A percentile compares a stretch with the other conserved stretches of the same genome.
Evolutionary conservation across 2,888 invertebrate species (phyloP).

Genomic region (Epirrhoe alternata): DNA sequence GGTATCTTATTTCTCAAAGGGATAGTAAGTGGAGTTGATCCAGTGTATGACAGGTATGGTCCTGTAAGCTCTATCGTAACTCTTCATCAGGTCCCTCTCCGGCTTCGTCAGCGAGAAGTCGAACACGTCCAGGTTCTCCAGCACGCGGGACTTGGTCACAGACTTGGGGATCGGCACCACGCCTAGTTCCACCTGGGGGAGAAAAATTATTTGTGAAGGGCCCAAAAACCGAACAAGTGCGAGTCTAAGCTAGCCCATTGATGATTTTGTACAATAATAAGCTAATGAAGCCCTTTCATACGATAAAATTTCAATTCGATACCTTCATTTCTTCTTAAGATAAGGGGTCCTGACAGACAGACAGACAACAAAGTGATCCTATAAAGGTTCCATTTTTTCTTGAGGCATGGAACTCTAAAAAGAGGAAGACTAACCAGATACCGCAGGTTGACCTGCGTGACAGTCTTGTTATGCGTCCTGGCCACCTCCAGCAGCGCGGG

Average conservation of each 20-base stretch:
- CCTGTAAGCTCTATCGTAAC: constrained; percentile 61
- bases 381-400: too few relatives aligned
- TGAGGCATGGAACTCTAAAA: too few relatives aligned
- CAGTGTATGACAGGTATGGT: constrained; percentile 55
- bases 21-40: constrained; percentile 60
- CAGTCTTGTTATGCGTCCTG: constrained; percentile 86
- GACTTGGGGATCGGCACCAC: constrained; percentile 73
- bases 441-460: constrained; percentile 87
- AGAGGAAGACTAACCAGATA: constrained; percentile 86
- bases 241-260: too few relatives aligned
- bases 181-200: constrained; percentile 66
- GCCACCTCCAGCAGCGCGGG: constrained; percentile 83
- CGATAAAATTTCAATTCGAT: too few relatives aligned
- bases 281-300: too few relatives aligned
- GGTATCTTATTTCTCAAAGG: constrained; percentile 32
- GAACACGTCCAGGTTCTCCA: constrained; percentile 67
- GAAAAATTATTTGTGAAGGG: background rate
- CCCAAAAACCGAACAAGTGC: too few relatives aligned
- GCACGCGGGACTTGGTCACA: constrained; percentile 56
- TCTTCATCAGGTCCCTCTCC: constrained; percentile 54
- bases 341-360: too few relatives aligned
- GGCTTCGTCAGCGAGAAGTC: constrained; percentile 62
- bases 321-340: too few relatives aligned
- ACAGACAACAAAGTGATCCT: too few relatives aligned
- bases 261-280: too few relatives aligned